Base-by-base conservation (phyloP, 1,140 invertebrate genomes). In the Drosophila pandora region DNA sequence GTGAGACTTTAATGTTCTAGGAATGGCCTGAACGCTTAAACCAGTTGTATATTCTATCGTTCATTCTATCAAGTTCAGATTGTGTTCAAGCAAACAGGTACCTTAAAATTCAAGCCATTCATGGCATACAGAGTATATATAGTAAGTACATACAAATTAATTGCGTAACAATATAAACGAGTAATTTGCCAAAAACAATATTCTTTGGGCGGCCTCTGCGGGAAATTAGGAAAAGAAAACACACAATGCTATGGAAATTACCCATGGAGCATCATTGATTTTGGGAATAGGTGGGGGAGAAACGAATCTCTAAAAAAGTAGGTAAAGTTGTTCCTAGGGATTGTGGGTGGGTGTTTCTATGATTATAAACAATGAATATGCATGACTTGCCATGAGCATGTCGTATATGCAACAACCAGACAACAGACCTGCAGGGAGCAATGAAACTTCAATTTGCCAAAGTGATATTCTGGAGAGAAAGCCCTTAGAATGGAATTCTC, bases 351-450 rank as follows among this genome's bases (percentile, higher is more conserved):
- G 43, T 56, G 57, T 53, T 30, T 61, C 77, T 65, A 43, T 71
- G 57, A 50, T 39, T 62, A 79, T 83, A 83, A 83, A 79, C 79
- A 83, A 83, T 83, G 79, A 83, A 83, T 83, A 83, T 83, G 79
- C 79, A 83, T 83, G 79, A 83, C 70, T 79, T 67, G 57, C 39
- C 75, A 74, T 79, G 79, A 78, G 74, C 79, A 81, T 61, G 65
- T 70, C 79, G 68, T 68, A 58, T 75, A 57, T 59, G 55, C 71
- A 76, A 76, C 74, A 76, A 54, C 74, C 3, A 28, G 25, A 28
- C 25, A 28, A 62, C 59, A 59, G 59, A 28, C 56, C 50, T 34
- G 49, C 41, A 37, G 45, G 75, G 63, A 64, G 59, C 17, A 69
- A 59, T 55, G 45, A 56, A 71, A 83, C 79, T 83, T 83, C 76